Conservation (phyloP, 2,113 vertebrate species). For the Hippocampus guttulatus region DNA sequence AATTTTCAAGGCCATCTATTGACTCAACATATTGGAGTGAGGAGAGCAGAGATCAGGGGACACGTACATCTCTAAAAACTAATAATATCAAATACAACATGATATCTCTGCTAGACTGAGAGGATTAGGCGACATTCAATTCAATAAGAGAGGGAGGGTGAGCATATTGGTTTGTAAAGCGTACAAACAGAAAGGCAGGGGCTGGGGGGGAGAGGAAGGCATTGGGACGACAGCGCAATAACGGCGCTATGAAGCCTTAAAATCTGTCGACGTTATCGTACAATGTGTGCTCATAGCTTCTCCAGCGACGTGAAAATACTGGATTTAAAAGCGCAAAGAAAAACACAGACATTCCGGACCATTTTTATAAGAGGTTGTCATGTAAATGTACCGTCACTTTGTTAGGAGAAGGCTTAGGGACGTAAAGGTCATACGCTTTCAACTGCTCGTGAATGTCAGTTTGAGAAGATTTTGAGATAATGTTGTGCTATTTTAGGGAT, state of each 20-base stretch:
- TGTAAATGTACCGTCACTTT: background rate
- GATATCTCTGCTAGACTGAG: background rate
- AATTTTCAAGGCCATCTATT: conserved; percentile 1
- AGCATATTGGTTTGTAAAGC: background rate
- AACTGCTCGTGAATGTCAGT: background rate
- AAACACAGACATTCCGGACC: background rate
- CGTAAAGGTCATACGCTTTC: background rate
- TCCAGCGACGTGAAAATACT: background rate
- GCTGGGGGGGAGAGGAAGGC: background rate
- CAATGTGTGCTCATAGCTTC: background rate
- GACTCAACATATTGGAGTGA: background rate
- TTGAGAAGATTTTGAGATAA: background rate
- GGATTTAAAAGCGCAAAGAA: background rate
- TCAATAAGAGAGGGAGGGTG: background rate
- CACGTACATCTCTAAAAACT: background rate
- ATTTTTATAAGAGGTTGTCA: background rate
- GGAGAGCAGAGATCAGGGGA: background rate
- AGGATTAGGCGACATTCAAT: background rate
- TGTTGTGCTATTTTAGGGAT: too few species aligned
- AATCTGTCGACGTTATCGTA: background rate
- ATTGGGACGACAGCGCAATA: background rate
- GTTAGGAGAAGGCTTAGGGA: background rate
- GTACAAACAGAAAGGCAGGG: background rate
- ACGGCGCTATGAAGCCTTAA: background rate
- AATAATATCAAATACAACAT: background rate